Percentiles rank a stretch among this genome's conserved stretches.
Evolutionary conservation across 1,140 invertebrate genomes (phyloP).

Genomic region (Brachionus plicatilis): DNA sequence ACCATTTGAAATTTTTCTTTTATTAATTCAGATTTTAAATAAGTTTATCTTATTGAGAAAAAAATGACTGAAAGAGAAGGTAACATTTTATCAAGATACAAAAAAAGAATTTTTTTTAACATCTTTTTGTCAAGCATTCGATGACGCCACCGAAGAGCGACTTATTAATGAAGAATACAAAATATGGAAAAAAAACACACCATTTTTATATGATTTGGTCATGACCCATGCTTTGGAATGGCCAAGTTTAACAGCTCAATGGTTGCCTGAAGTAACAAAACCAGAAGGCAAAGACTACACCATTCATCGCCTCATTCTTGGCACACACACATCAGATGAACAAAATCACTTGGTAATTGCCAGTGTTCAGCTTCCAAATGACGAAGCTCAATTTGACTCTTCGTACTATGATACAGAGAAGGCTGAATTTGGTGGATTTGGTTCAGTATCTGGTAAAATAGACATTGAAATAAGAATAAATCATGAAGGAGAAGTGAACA

Average conservation of each 20-base stretch:
- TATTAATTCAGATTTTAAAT: no score
- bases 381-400: constrained; percentile 68
- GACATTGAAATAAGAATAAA: constrained; percentile 99
- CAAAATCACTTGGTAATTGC: constrained; percentile 98
- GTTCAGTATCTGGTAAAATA: constrained; percentile 96
- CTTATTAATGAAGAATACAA: constrained; percentile 99
- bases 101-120: not conserved
- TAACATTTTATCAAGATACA: not conserved
- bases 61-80: constrained; percentile 35
- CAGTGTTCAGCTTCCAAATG: constrained; percentile 94
- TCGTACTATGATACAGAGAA: constrained; percentile 98
- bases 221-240: constrained; percentile 58
- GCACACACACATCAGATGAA: constrained; percentile 99
- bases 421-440: constrained; percentile 98
- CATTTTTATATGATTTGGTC: constrained; percentile 57
- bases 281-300: constrained; percentile 98
- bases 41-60: not conserved
- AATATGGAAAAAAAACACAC: constrained; percentile 59
- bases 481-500: constrained; percentile 98
- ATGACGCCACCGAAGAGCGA: constrained; percentile 69
- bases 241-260: constrained; percentile 89
- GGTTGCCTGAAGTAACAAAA: constrained; percentile 93
- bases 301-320: constrained; percentile 91
- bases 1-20: no score
- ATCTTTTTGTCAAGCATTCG: not conserved